Evolutionary conservation across 2,888 invertebrate species (phyloP), one percentile per base, ranked within the genome.

Genomic region (Troilus luridus): DNA sequence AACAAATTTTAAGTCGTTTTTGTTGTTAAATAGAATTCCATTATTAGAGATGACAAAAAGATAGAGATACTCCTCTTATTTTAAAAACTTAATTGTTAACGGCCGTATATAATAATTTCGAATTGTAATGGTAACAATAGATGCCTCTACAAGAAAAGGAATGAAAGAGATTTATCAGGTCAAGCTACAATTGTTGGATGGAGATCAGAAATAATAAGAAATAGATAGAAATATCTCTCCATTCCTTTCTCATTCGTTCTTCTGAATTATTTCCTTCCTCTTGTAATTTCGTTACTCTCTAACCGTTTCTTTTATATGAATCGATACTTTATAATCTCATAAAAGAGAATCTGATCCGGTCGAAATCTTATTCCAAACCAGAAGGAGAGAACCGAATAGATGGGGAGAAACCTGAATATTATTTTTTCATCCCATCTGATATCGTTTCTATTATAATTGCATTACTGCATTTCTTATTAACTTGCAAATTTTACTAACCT

Each of bases 81-180:
- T 3, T 67, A 67, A 27, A 27, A 24, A 24, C 67, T 67, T n/a
- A 64, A 64, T 64, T n/a, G n/a, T n/a, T 67, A 27, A 3, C 67
- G 10, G 17, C 24, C 27, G 64, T 67, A 67, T 14, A 10, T 24
- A 24, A 64, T 67, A 67, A 24, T 67, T 24, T 5, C 24, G 10
- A 41, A 24, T 14, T 77, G 24, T 12, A 14, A 41, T 77, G 41
- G 8, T 41, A 21, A 41, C 72, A 27, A 77, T 77, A 12, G 72
- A 19, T 19, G 17, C 0, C 41, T 17, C 17, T 8, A 41, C 19
- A 27, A 41, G 41, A 77, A 41, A 77, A 41, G 27, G 41, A 19
- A 14, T 27, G 72, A 77, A 77, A 77, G 72, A 77, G 72, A 77
- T 77, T 77, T 77, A 77, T 77, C 72, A 77, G 72, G 72, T 77